Conservation (phyloP, 2,888 invertebrate species). For the Scaptomyza caliginosa region DNA sequence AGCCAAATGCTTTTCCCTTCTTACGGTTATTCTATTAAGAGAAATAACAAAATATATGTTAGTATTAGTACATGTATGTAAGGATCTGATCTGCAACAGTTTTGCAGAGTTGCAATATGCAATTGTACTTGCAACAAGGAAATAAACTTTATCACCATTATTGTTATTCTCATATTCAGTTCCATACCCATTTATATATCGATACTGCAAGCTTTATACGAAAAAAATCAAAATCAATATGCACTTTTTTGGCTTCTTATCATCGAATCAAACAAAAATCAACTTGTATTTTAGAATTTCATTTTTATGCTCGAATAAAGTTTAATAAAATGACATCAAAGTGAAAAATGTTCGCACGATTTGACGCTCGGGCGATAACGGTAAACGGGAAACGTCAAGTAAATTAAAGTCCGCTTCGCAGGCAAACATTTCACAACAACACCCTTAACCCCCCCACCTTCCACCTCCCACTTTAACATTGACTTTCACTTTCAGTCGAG, state of each 20-base stretch:
- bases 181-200: no score
- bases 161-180: no score
- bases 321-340: slow-evolving; percentile 71
- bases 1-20: background rate
- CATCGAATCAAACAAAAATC: slow-evolving; percentile 12
- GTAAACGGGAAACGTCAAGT: slow-evolving; percentile 34
- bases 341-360: slow-evolving; percentile 33
- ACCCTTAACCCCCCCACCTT: no score
- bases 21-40: slow-evolving; percentile 5
- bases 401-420: slow-evolving; percentile 56
- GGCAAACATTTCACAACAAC: slow-evolving; percentile 19
- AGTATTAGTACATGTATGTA: background rate
- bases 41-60: background rate
- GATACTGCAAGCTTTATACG: no score
- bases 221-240: background rate
- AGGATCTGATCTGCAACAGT: no score
- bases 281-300: slow-evolving; percentile 47
- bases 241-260: background rate
- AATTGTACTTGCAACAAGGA: no score
- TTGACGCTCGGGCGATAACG: slow-evolving; percentile 20
- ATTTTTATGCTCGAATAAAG: slow-evolving; percentile 70
- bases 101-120: no score
- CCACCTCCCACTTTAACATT: background rate
- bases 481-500: slow-evolving; percentile 3
- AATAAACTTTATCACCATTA: no score